phyloP scores from a whole-genome alignment of 2,888 invertebrate genomes.

The Heliconius sara region DNA sequence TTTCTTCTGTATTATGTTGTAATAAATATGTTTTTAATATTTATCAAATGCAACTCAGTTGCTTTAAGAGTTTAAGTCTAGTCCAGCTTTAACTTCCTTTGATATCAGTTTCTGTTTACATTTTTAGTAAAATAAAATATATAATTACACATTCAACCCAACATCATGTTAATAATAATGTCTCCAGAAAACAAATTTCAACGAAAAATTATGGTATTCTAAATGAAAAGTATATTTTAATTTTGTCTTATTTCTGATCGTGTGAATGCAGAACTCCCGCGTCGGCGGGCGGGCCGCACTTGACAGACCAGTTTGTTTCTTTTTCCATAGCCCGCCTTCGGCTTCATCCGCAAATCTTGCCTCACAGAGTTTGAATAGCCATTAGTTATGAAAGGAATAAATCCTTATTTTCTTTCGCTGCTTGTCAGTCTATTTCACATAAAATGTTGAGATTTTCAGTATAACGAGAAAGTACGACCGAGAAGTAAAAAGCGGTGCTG shows the following conservation, averaged over 20 bases:
- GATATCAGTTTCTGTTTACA: background rate
- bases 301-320: slow-evolving; percentile 40
- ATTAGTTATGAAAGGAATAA: slow-evolving; percentile 51
- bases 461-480: slow-evolving; percentile 40
- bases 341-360: slow-evolving; percentile 48
- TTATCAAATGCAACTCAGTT: background rate
- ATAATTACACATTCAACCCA: background rate
- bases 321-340: slow-evolving; percentile 48
- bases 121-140: background rate
- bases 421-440: slow-evolving; percentile 48
- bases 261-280: slow-evolving; percentile 36
- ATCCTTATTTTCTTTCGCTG: slow-evolving; percentile 48
- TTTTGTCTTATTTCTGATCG: slow-evolving; percentile 23
- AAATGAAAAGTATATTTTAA: slow-evolving; percentile 26
- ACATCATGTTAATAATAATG: slow-evolving; percentile 17
- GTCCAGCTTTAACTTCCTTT: background rate
- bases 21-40: background rate
- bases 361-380: slow-evolving; percentile 50
- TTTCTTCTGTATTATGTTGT: background rate
- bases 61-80: background rate
- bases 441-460: slow-evolving; percentile 44
- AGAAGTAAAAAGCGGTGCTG: slow-evolving; percentile 36
- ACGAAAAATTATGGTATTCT: background rate
- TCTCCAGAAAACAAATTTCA: background rate
- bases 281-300: slow-evolving; percentile 41